Percentiles rank a stretch among this genome's conserved stretches.
phyloP scores from a whole-genome alignment of 2,113 vertebrate species.

The Orcinus orca region DNA sequence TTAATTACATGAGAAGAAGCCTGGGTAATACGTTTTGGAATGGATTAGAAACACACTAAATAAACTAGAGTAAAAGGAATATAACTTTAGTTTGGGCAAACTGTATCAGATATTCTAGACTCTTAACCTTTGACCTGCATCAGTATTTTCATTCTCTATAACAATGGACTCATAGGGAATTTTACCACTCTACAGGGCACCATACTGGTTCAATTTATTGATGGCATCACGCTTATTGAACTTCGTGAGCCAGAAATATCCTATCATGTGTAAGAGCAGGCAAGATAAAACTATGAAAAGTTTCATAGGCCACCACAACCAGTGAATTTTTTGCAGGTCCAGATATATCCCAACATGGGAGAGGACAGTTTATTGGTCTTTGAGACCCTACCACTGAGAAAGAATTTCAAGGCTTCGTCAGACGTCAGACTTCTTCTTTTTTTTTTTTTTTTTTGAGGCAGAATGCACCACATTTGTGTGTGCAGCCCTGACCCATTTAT shows the following conservation, averaged over 20 bases:
- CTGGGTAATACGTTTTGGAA: not conserved
- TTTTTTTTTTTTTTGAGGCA: not conserved
- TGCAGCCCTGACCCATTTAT: not conserved
- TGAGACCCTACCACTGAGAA: not conserved
- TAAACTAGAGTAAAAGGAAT: not conserved
- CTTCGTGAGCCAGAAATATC: not conserved
- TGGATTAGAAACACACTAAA: not conserved
- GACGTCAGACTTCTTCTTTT: not conserved
- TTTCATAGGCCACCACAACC: fast-evolving
- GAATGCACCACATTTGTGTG: not conserved
- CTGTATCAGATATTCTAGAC: not conserved
- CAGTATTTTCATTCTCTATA: not conserved
- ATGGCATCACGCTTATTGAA: not conserved
- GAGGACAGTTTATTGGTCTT: not conserved
- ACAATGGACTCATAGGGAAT: not conserved
- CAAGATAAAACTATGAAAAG: not conserved
- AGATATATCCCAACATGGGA: too few species aligned
- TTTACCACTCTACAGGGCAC: not conserved
- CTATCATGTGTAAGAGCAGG: not conserved
- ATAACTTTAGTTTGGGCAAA: not conserved
- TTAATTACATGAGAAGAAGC: not conserved
- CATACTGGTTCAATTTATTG: not conserved
- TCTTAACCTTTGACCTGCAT: not conserved
- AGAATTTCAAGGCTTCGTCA: not conserved
- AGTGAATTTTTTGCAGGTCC: not conserved